Base-by-base conservation (phyloP, 2,888 invertebrate species). In the Herminia tarsipennalis region DNA sequence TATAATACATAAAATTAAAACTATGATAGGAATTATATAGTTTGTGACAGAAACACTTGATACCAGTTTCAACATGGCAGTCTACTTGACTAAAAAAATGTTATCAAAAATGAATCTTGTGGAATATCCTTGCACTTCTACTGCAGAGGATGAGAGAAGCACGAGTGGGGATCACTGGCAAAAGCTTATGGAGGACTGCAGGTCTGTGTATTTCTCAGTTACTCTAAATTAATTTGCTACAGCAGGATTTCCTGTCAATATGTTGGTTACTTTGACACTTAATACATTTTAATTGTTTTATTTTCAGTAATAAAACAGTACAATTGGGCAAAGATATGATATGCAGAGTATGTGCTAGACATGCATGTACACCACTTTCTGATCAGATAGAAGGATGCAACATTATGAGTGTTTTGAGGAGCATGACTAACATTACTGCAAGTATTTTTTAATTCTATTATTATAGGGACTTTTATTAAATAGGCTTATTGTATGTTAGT, bases 71-170 rank as follows among this genome's bases (percentile, higher is more conserved):
- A 69, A 25, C 22, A 90, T 90, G 90, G 80, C 89, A 46, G 85
- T 88, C 6, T 89, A 84, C 62, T 55, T 88, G 50, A 88, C 89
- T 0, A 86, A 87, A 66, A 73, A 81, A 28, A 89, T 89, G 86
- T 64, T 89, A 46, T 72, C 81, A 5, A 86, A 76, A 48, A 68
- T 89, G 58, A 86, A 81, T 54, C 79, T 76, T 70, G 64, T 79
- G 13, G 76, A 75, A 28, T 86, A 81, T 67, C 70, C 81, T 12
- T 65, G 57, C 35, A 62, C 56, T 41, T 52, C 46, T 10, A 56
- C 50, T 22, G 49, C 39, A 38, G 70, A 73, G 56, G 76, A 78
- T 32, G 74, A 73, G 38, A 73, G 76, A 25, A 59, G 52, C 37
- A 58, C 53, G 29, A 62, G 62, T 43, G 72, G 65, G 46, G 86